These are phyloP conservation scores for Erithacus rubecula DNA, from an alignment of 2,797 vertebrate genomes.

Conservation along the genomic window DNA sequence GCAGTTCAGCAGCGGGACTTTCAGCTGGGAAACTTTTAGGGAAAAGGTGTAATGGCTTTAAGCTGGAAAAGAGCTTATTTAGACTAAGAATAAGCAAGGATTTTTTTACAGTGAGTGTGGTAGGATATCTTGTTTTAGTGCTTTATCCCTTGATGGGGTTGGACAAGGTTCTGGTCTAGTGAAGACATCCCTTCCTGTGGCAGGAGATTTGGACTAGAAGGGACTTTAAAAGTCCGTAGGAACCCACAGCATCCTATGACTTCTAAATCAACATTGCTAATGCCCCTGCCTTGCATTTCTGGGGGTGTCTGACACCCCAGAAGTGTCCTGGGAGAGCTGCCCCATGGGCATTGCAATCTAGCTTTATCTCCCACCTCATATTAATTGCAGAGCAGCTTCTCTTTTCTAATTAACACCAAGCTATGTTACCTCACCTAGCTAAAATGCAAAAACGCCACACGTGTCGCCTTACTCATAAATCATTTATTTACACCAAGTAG, in stretches of 20 bases:
- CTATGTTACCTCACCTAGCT: background rate
- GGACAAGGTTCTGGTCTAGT: background rate
- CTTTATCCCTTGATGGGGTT: background rate
- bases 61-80: background rate
- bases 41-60: background rate
- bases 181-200: background rate
- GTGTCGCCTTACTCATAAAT: constrained; percentile 36
- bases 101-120: background rate
- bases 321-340: background rate
- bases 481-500: background rate
- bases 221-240: background rate
- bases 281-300: background rate
- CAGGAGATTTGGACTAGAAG: background rate
- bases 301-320: background rate
- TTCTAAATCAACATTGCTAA: background rate
- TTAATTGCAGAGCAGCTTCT: constrained; percentile 4
- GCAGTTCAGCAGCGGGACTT: rapidly evolving
- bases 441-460: background rate
- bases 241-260: background rate
- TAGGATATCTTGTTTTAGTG: background rate
- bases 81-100: too few relatives aligned
- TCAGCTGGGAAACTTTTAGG: too few relatives aligned
- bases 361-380: constrained; percentile 14
- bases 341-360: background rate
- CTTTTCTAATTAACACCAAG: constrained; percentile 33